Evolutionary conservation across 2,113 vertebrate species (phyloP).

Genomic region (Shinisaurus crocodilurus): DNA sequence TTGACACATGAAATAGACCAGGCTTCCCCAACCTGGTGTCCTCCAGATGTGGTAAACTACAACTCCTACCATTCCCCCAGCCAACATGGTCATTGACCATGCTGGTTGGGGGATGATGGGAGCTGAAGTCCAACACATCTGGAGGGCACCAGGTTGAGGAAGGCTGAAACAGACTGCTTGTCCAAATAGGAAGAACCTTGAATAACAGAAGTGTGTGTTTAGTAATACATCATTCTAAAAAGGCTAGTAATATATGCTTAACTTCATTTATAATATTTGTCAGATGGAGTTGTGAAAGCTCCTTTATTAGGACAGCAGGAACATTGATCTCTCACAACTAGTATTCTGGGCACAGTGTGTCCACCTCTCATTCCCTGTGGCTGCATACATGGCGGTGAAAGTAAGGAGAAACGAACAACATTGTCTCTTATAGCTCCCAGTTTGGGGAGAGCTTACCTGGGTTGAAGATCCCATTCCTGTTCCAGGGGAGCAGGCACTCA

Average conservation of each 20-base stretch:
- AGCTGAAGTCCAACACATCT: too few relatives aligned
- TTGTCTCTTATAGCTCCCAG: not conserved
- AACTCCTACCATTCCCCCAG: too few relatives aligned
- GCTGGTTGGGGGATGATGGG: not conserved
- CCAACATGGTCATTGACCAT: not conserved
- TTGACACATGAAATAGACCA: not conserved
- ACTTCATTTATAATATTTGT: not conserved
- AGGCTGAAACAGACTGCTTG: too few relatives aligned
- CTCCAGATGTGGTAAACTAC: too few relatives aligned
- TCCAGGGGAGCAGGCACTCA: not conserved
- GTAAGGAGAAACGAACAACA: not conserved
- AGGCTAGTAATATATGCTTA: not conserved
- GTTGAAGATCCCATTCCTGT: not conserved
- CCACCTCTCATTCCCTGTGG: not conserved
- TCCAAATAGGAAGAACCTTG: not conserved
- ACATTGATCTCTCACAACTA: not conserved
- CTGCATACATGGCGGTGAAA: too few relatives aligned
- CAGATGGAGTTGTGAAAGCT: not conserved
- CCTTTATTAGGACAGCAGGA: not conserved
- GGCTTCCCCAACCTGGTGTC: too few relatives aligned
- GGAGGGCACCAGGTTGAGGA: too few relatives aligned
- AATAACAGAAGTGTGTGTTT: not conserved
- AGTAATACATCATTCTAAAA: not conserved
- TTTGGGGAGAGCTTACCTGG: not conserved
- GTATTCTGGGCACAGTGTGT: not conserved